These are phyloP conservation scores for Meda fulgida DNA, from an alignment of 2,797 vertebrate genomes.

Conservation along the genomic window DNA sequence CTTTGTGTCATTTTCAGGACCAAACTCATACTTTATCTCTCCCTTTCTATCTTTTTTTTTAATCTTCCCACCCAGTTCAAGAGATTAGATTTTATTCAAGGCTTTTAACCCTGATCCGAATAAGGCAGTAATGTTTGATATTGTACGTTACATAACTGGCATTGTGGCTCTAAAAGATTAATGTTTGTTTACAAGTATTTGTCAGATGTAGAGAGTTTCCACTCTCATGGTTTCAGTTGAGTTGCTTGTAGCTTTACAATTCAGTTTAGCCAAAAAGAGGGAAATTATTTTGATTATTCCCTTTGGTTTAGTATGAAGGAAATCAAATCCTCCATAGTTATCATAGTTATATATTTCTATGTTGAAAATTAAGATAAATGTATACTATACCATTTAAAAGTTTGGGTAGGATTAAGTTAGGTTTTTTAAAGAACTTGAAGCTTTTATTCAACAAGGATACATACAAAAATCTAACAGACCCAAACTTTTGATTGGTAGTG, in stretches of 20 bases:
- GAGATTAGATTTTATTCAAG: constrained; percentile 39
- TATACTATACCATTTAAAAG: background rate
- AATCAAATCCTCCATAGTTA: constrained; percentile 1
- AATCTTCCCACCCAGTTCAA: constrained; percentile 37
- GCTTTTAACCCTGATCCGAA: constrained; percentile 46
- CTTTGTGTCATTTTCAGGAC: background rate
- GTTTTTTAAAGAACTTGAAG: background rate
- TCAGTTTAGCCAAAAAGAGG: background rate
- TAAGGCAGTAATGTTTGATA: constrained; percentile 39
- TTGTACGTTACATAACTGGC: constrained; percentile 41
- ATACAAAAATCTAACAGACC: background rate
- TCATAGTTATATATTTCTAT: background rate
- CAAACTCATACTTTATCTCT: background rate
- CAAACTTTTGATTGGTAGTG: background rate
- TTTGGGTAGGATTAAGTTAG: background rate
- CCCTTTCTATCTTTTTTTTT: constrained; percentile 45
- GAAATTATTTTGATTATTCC: background rate
- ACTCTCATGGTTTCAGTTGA: background rate
- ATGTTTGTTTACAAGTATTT: constrained; percentile 44
- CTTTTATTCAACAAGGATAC: background rate
- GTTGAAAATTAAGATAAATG: background rate
- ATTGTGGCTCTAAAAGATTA: constrained; percentile 40
- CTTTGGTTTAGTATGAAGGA: background rate
- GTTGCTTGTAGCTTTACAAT: constrained; percentile 1
- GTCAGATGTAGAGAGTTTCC: background rate